Evolutionary conservation across 2,797 vertebrate genomes (phyloP).

Genomic region (Anolis apletophallus): DNA sequence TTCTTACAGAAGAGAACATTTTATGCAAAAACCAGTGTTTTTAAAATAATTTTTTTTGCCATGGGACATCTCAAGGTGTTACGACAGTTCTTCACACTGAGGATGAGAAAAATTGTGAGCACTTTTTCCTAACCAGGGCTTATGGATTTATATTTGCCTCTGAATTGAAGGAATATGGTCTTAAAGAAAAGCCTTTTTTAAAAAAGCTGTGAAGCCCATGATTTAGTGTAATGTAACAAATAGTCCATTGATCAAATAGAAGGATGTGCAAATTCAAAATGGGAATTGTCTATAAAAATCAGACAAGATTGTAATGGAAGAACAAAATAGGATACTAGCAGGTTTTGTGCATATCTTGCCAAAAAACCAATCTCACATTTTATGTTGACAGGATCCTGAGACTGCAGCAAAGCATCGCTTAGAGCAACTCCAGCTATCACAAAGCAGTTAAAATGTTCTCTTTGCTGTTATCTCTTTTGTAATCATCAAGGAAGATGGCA

Average conservation of each 20-base stretch:
- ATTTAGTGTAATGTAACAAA: not conserved
- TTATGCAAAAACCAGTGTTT: too few relatives aligned
- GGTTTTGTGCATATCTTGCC: not conserved
- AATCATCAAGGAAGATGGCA: conserved; percentile 21
- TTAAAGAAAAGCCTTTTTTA: too few relatives aligned
- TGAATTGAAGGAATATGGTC: too few relatives aligned
- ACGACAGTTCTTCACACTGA: too few relatives aligned
- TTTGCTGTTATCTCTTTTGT: conserved; percentile 24
- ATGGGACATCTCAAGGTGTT: too few relatives aligned
- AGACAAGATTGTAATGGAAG: not conserved
- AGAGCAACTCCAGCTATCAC: not conserved
- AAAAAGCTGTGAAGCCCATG: not conserved
- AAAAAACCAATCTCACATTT: not conserved
- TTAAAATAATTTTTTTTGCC: too few relatives aligned
- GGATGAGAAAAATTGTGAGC: too few relatives aligned
- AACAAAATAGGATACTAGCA: not conserved
- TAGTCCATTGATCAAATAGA: not conserved
- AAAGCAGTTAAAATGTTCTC: conserved; percentile 37
- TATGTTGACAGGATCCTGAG: not conserved
- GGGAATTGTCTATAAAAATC: not conserved
- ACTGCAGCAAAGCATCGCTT: not conserved
- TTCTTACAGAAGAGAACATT: too few relatives aligned
- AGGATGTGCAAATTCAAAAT: not conserved
- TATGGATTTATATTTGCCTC: not conserved
- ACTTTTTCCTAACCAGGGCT: not conserved